Percentiles rank a stretch among this genome's conserved stretches.
phyloP scores from a whole-genome alignment of 2,113 vertebrate genomes.

The Microtus montanus region DNA sequence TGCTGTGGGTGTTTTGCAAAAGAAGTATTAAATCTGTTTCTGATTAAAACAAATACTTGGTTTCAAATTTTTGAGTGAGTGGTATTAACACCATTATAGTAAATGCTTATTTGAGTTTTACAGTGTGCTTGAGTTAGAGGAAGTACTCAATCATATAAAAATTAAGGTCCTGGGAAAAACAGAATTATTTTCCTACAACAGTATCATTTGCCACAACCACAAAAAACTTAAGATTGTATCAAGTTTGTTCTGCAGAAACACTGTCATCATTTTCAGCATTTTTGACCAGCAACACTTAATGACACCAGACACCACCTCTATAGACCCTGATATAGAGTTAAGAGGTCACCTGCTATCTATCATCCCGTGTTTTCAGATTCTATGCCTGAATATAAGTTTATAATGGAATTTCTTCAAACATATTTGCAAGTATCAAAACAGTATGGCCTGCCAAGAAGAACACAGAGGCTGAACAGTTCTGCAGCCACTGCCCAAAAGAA shows the following conservation, averaged over 20 bases:
- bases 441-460: neutral
- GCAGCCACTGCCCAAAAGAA: neutral
- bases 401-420: neutral
- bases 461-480: neutral
- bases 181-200: neutral
- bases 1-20: neutral
- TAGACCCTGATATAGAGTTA: neutral
- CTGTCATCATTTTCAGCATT: neutral
- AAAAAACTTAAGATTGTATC: neutral
- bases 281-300: neutral
- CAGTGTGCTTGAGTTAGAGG: neutral
- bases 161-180: conserved; percentile 7
- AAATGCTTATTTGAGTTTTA: neutral
- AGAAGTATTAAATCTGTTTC: neutral
- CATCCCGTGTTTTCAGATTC: neutral
- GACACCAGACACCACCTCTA: neutral
- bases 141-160: conserved; percentile 4
- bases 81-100: neutral
- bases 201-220: neutral
- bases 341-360: neutral
- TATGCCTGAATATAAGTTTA: neutral
- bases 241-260: neutral
- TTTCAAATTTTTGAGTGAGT: neutral
- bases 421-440: neutral
- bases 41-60: neutral